These are phyloP conservation scores for Morpho achilles DNA, from an alignment of 2,888 invertebrate species.

Conservation along the genomic window DNA sequence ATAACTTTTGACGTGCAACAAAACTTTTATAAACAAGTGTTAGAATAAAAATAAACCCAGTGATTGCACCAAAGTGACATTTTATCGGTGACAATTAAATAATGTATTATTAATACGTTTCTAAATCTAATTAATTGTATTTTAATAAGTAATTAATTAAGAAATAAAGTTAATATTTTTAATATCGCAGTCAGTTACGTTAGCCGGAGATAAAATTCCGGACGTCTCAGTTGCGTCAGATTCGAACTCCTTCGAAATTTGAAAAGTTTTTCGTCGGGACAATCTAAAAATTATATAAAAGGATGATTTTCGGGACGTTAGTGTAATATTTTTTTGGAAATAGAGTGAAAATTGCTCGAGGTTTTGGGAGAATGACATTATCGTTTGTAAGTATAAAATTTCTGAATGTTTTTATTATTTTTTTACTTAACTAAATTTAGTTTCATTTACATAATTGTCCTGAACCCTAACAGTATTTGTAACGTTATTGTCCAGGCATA, in stretches of 20 bases:
- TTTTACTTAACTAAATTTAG: no score
- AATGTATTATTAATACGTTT: conserved; percentile 23
- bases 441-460: no score
- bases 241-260: conserved; percentile 35
- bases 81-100: conserved; percentile 6
- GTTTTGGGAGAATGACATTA: conserved; percentile 74
- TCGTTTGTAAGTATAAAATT: conserved; percentile 65
- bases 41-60: conserved; percentile 17
- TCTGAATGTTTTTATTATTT: no score
- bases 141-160: conserved; percentile 20
- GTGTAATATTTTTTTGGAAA: conserved; percentile 36
- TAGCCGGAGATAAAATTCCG: conserved; percentile 11
- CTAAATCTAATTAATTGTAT: conserved; percentile 17
- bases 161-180: conserved; percentile 15
- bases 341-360: conserved; percentile 46
- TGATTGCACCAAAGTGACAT: conserved; percentile 13
- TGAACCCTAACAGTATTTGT: no score
- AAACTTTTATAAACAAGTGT: conserved; percentile 32
- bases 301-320: conserved; percentile 36
- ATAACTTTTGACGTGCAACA: conserved; percentile 46
- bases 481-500: no score
- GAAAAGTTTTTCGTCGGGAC: conserved; percentile 28
- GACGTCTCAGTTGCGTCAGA: conserved; percentile 6
- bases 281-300: conserved; percentile 33
- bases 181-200: conserved; percentile 11